Evolutionary conservation across 2,888 invertebrate genomes (phyloP).

Genomic region (Oligia strigilis): DNA sequence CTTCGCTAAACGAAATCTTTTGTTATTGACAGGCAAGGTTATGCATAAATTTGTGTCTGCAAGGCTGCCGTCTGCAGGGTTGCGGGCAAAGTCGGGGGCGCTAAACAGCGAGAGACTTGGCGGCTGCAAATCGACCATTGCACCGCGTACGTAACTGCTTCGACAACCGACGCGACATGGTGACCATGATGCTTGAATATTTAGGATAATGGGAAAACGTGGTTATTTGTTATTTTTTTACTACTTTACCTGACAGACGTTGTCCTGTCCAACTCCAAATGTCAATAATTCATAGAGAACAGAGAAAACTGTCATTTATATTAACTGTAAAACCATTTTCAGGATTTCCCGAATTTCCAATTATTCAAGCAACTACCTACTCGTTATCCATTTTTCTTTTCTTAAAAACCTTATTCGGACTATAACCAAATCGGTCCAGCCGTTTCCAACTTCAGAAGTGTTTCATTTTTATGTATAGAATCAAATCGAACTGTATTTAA

Average conservation of each 20-base stretch:
- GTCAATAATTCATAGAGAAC: neutral
- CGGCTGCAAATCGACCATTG: slow-evolving; percentile 77
- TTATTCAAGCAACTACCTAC: no score
- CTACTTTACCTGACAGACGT: neutral
- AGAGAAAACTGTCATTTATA: no score
- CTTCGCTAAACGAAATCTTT: slow-evolving; percentile 49
- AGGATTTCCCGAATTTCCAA: neutral
- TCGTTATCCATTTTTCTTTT: no score
- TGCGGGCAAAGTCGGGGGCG: slow-evolving; percentile 49
- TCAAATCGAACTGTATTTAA: no score
- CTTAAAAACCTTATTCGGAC: no score
- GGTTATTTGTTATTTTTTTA: neutral
- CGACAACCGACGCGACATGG: slow-evolving; percentile 65
- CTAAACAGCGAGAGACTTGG: slow-evolving; percentile 62
- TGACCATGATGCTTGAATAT: slow-evolving; percentile 20
- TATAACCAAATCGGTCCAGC: no score
- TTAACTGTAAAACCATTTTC: neutral
- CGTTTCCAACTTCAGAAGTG: no score
- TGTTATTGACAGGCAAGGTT: slow-evolving; percentile 63
- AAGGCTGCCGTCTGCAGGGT: slow-evolving; percentile 15
- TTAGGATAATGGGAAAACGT: neutral
- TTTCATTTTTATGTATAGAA: no score
- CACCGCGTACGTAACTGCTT: slow-evolving; percentile 72
- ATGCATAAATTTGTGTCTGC: slow-evolving; percentile 70
- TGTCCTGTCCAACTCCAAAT: neutral